These are phyloP conservation scores for Gobio gobio DNA, from an alignment of 2,113 vertebrate species.

Conservation along the genomic window DNA sequence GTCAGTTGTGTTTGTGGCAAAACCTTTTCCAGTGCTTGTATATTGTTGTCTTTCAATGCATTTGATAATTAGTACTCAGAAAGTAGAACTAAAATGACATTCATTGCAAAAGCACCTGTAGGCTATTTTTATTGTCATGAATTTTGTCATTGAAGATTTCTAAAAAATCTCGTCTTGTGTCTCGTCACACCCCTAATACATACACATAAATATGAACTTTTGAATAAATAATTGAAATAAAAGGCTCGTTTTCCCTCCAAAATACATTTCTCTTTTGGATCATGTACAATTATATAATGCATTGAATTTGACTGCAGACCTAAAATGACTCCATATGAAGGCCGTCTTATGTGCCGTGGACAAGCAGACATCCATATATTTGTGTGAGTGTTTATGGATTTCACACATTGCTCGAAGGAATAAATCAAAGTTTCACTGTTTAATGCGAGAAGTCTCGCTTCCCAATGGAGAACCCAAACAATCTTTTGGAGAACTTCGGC, in stretches of 20 bases:
- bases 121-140: too few relatives aligned
- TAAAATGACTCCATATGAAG: background rate
- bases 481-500: background rate
- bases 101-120: too few relatives aligned
- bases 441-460: constrained; percentile 56
- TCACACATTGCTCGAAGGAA: constrained; percentile 71
- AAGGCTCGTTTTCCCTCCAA: background rate
- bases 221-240: background rate
- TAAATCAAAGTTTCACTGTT: constrained; percentile 70
- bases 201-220: background rate
- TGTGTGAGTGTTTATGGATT: constrained; percentile 70
- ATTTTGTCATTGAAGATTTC: too few relatives aligned
- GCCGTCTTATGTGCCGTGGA: background rate
- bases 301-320: background rate
- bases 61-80: too few relatives aligned
- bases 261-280: background rate
- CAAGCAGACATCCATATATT: constrained; percentile 44
- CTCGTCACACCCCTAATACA: too few relatives aligned
- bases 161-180: too few relatives aligned
- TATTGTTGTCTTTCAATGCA: too few relatives aligned
- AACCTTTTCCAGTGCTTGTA: too few relatives aligned
- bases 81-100: too few relatives aligned
- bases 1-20: too few relatives aligned
- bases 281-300: background rate
- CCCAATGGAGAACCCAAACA: constrained; percentile 47